These are phyloP conservation scores for Pangasius krempfi DNA, from an alignment of 2,797 vertebrate genomes.

Conservation along the genomic window DNA sequence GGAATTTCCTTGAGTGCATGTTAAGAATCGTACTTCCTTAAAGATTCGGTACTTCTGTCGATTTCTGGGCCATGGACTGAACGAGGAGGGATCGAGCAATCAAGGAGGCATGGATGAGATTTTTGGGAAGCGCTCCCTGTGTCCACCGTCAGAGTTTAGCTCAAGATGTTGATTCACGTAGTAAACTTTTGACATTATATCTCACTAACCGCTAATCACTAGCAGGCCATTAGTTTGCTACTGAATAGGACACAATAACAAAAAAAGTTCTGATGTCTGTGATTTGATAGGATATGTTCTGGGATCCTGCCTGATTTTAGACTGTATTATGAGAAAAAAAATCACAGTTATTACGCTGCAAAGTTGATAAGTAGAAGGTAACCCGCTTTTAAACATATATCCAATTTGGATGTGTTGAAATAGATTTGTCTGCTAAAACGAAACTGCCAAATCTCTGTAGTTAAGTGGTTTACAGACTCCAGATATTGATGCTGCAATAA, in stretches of 20 bases:
- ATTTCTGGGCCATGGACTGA: background rate
- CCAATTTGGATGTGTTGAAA: background rate
- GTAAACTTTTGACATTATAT: background rate
- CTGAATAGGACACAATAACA: background rate
- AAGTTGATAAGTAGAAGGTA: background rate
- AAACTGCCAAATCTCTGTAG: background rate
- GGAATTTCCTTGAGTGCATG: background rate
- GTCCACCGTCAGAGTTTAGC: background rate
- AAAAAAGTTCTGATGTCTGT: background rate
- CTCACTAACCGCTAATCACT: background rate
- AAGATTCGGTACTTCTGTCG: background rate
- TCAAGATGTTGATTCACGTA: background rate
- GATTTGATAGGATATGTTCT: background rate
- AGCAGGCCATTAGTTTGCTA: background rate
- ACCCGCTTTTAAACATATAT: background rate
- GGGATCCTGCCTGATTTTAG: background rate
- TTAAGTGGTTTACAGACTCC: slow-evolving; percentile 10
- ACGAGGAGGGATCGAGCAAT: background rate
- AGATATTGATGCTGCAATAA: slow-evolving; percentile 1
- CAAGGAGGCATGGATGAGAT: background rate
- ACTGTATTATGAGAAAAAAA: background rate
- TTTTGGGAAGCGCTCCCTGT: background rate
- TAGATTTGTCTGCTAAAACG: background rate
- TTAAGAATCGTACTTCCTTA: too few species aligned
- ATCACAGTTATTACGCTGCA: background rate